Evolutionary conservation across 2,113 vertebrate species (phyloP).

Genomic region (Chionodraco myersi): DNA sequence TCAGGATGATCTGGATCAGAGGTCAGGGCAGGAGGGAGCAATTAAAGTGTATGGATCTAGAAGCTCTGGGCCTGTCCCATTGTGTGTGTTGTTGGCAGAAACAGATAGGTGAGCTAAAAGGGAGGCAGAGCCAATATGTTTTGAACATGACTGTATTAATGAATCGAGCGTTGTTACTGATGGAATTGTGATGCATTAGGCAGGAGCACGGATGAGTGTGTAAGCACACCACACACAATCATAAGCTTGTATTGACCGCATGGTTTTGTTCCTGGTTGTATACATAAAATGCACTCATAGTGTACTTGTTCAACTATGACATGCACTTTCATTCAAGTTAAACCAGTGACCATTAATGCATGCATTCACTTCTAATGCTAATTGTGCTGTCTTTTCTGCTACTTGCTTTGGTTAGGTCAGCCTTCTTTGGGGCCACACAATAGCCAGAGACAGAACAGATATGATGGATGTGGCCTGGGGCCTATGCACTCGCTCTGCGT

Average conservation of each 20-base stretch:
- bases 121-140: constrained; percentile 55
- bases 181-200: constrained; percentile 53
- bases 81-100: constrained; percentile 65
- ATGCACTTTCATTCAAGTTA: constrained; percentile 2
- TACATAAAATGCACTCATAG: background rate
- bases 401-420: constrained; percentile 46
- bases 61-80: constrained; percentile 61
- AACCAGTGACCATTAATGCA: background rate
- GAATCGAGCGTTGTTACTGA: constrained; percentile 67
- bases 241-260: background rate
- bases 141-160: constrained; percentile 69
- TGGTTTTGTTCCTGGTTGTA: background rate
- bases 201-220: background rate
- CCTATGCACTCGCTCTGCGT: constrained; percentile 66
- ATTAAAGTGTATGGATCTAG: constrained; percentile 83
- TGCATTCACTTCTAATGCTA: background rate
- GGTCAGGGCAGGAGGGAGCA: constrained; percentile 85
- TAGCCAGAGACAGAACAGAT: constrained; percentile 67
- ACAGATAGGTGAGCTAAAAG: constrained; percentile 71
- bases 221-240: background rate
- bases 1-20: constrained; percentile 83
- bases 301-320: background rate
- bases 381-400: constrained; percentile 32
- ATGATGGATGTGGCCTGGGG: constrained; percentile 82
- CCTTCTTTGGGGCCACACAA: constrained; percentile 66